These are phyloP conservation scores for Odontamblyopus lacepedii DNA, from an alignment of 2,797 vertebrate genomes.

Conservation along the genomic window DNA sequence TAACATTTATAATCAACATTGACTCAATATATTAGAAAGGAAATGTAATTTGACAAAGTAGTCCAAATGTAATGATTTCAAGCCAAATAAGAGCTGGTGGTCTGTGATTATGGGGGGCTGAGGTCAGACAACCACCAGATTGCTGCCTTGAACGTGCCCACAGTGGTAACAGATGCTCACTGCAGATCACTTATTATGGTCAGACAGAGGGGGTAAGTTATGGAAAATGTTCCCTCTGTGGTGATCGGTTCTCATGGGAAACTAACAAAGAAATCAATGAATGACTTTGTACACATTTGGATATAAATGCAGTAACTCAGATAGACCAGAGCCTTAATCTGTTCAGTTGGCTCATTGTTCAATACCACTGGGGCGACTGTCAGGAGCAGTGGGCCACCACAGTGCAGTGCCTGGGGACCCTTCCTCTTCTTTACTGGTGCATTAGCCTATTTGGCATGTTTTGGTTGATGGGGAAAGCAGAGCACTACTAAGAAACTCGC, in stretches of 20 bases:
- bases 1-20: slow-evolving; percentile 14
- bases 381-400: neutral
- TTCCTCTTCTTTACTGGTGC: neutral
- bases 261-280: slow-evolving; percentile 1
- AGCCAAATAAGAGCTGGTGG: slow-evolving; percentile 43
- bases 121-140: slow-evolving; percentile 42
- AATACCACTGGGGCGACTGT: neutral
- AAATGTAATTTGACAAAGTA: slow-evolving; percentile 18
- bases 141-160: slow-evolving; percentile 35
- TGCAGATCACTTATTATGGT: slow-evolving; percentile 56
- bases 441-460: neutral
- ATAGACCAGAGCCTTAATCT: neutral
- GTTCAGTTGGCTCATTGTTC: slow-evolving; percentile 4
- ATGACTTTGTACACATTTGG: slow-evolving; percentile 16
- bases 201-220: slow-evolving; percentile 35
- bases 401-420: neutral
- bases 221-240: slow-evolving; percentile 48
- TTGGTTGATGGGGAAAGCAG: neutral
- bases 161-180: slow-evolving; percentile 60
- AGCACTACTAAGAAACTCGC: neutral
- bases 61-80: slow-evolving; percentile 51
- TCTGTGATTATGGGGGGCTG: slow-evolving; percentile 40
- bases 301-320: slow-evolving; percentile 1
- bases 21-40: neutral
- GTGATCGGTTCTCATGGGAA: slow-evolving; percentile 23